Base-by-base conservation (phyloP, 2,888 invertebrate genomes). In the Drosophila phalerata region DNA sequence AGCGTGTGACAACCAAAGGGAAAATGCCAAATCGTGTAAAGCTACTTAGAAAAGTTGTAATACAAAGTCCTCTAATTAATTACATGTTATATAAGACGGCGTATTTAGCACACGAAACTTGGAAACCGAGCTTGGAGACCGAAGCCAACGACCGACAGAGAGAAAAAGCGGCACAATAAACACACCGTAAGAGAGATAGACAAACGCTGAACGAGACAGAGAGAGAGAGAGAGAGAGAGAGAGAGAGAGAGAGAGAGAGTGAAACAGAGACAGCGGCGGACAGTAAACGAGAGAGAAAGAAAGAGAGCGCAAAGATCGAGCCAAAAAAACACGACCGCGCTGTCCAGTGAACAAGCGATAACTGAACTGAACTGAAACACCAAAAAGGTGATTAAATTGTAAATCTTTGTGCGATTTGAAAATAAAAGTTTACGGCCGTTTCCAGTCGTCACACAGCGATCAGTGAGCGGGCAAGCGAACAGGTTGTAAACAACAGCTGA, bases 361-460 rank as follows among this genome's bases (percentile, higher is more conserved):
- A 87, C 87, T 87, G 77, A 77, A 73, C 73, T 73, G 82, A 85
- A 73, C 70, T 73, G 79, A 67, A 77, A 73, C 70, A 70, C 80
- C 60, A 73, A 78, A 85, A 80, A 69, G 73, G 80, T 80, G 80
- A 85, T 87, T 80, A 80, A 85, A 78, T 76, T 85, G 78, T 82
- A 85, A 76, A 73, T 73, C 66, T 72, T 70, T 83, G 58, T 68
- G 61, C 65, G 77, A 79, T 84, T 84, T 76, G 68, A 86, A 84
- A 82, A 84, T 82, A 73, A 85, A 84, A 87, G 73, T 78, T 68
- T 58, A 65, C 74, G 68, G 52, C 30, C 45, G 72, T 69, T 56
- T 51, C 32, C 66, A 77, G 67, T 53, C 55, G 65, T 60, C 67
- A 57, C 28, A 52, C 60, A 52, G 38, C 64, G 53, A 40, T 40